Conservation (phyloP, 1,140 invertebrate species). For the Cyclina sinensis region DNA sequence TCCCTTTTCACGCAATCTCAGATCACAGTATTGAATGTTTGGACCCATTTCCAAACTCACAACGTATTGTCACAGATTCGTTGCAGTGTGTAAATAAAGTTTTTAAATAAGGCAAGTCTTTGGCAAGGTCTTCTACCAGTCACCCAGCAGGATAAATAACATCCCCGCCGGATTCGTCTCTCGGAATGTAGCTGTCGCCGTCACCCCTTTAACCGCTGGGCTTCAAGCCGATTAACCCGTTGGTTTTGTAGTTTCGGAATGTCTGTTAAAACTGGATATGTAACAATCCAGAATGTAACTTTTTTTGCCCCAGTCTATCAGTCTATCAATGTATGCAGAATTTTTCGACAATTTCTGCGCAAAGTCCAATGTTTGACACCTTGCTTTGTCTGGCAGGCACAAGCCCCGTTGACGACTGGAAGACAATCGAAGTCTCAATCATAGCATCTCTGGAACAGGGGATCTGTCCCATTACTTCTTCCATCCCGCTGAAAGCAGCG, state of each 20-base stretch:
- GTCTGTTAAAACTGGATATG: not conserved
- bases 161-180: not conserved
- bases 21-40: not conserved
- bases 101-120: slow-evolving; percentile 24
- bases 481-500: slow-evolving; percentile 23
- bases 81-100: not conserved
- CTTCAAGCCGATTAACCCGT: slow-evolving; percentile 17
- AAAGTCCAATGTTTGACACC: slow-evolving; percentile 24
- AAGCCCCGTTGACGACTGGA: slow-evolving; percentile 4
- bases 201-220: not conserved
- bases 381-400: not conserved
- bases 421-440: not conserved
- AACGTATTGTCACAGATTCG: slow-evolving; percentile 9
- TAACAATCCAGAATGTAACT: slow-evolving; percentile 6
- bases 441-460: not conserved
- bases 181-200: not conserved
- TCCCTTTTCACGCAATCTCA: not conserved
- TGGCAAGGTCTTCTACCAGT: slow-evolving; percentile 28
- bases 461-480: not conserved
- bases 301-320: not conserved
- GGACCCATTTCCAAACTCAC: slow-evolving; percentile 30
- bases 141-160: not conserved
- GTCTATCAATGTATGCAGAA: slow-evolving; percentile 41
- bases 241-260: slow-evolving; percentile 9
- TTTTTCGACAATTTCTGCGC: slow-evolving; percentile 22